phyloP scores from a whole-genome alignment of 1,140 invertebrate species.

The Coenobita brevimanus region DNA sequence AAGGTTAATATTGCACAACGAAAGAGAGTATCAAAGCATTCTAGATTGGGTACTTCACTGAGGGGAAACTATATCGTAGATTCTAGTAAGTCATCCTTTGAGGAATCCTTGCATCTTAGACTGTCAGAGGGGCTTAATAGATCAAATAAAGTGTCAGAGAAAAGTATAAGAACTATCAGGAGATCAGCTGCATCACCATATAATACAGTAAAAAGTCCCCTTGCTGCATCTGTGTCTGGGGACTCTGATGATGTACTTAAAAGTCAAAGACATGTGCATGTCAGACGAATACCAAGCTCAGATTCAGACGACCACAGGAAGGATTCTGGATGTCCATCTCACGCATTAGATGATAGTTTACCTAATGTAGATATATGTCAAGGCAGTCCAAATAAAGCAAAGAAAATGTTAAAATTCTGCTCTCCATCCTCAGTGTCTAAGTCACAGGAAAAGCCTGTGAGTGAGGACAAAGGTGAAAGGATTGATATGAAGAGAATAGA shows the following conservation, averaged over 20 bases:
- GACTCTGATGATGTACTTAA: neutral
- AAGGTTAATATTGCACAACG: neutral
- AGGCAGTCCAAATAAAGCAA: too few species aligned
- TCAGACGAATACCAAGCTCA: neutral
- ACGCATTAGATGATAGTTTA: too few species aligned
- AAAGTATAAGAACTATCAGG: conserved; percentile 28
- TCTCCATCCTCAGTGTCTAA: too few species aligned
- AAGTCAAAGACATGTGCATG: neutral
- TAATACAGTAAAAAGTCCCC: neutral
- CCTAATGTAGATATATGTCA: too few species aligned
- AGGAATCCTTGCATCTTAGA: conserved; percentile 39
- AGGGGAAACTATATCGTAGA: neutral
- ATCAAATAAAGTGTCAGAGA: conserved; percentile 25
- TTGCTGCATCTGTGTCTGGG: neutral
- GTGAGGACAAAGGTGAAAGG: neutral
- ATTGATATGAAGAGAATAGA: conserved; percentile 11
- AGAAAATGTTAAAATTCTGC: too few species aligned
- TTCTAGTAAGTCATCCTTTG: conserved; percentile 3
- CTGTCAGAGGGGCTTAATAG: conserved; percentile 17
- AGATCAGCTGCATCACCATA: conserved; percentile 35
- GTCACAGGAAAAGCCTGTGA: neutral
- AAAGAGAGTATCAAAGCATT: neutral
- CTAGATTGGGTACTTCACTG: neutral
- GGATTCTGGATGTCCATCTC: too few species aligned
- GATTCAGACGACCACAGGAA: neutral